Evolutionary conservation across 2,113 vertebrate genomes (phyloP), one percentile per base, ranked within the genome.

Genomic region (Pomatorhinus ruficollis): DNA sequence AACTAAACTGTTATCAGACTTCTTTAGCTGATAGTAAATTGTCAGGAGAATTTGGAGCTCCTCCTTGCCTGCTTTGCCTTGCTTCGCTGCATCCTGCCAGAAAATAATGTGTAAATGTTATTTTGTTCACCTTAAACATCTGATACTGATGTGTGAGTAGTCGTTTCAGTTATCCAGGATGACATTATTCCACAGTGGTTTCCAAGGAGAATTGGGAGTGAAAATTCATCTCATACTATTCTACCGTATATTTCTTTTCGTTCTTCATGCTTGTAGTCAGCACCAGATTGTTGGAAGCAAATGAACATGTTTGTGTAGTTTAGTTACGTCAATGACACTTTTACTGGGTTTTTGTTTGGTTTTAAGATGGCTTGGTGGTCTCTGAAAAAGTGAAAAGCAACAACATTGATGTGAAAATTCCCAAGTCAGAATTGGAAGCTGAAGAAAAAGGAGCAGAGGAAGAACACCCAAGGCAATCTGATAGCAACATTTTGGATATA

Each of bases 401-500:
- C 71, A 69, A 49, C 31, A 19, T 94, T 91, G 89, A 90, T 91
- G 66, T 74, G 84, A 39, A 96, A 84, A 45, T 69, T 70, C 37
- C 79, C 12, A 7, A 89, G 66, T 49, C 84, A 59, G 92, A 96
- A 72, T 11, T 94, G 75, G 89, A 98, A 96, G 76, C 19, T 33
- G 85, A 97, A 83, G 93, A 83, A 64, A 97, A 96, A 94, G 56
- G 71, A 95, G 50, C 2, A 0, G 65, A 96, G 49, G 70, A 95
- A 56, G 89, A 93, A 65, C 54, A 49, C 44, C 30, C 87, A 31
- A 91, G 79, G 87, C 92, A 97, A 61, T 40, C 84, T 2, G 53
- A 95, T 25, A 88, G 81, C 75, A 95, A 42, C 83, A 84, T 97
- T 78, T 88, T 97, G 91, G 91, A 97, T 61, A 19, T 80, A 23